Evolutionary conservation across 2,113 vertebrate species (phyloP).

Genomic region (Talpa occidentalis): DNA sequence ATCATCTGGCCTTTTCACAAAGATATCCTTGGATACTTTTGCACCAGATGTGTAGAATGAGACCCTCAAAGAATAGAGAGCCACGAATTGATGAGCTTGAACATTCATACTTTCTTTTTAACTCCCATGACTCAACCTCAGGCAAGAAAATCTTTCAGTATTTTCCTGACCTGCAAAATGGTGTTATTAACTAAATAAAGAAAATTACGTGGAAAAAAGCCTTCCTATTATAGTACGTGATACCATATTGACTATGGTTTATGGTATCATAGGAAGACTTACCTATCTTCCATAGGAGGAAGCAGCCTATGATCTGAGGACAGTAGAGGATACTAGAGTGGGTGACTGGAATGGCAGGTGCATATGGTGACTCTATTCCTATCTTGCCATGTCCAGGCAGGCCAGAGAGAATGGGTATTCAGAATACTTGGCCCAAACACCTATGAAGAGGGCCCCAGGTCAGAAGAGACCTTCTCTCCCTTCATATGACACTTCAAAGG

Average conservation of each 20-base stretch:
- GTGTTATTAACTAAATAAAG: slow-evolving; percentile 33
- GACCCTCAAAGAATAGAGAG: neutral
- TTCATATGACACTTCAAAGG: neutral
- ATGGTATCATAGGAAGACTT: neutral
- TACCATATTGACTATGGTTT: neutral
- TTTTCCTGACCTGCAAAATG: slow-evolving; percentile 21
- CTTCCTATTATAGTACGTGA: neutral
- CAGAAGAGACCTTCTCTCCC: neutral
- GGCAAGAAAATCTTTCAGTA: neutral
- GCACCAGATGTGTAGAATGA: neutral
- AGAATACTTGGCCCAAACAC: neutral
- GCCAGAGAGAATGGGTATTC: neutral
- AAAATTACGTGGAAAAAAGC: slow-evolving; percentile 12
- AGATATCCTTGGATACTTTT: neutral
- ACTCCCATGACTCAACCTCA: neutral
- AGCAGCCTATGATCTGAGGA: neutral
- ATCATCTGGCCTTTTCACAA: neutral
- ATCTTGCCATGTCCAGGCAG: neutral
- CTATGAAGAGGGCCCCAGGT: neutral
- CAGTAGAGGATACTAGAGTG: neutral
- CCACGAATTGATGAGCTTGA: neutral
- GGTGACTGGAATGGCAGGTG: neutral
- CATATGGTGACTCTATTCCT: neutral
- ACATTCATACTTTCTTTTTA: slow-evolving; percentile 33
- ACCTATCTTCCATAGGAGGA: neutral